Evolutionary conservation across 2,113 vertebrate genomes (phyloP).

Genomic region (Grus americana): DNA sequence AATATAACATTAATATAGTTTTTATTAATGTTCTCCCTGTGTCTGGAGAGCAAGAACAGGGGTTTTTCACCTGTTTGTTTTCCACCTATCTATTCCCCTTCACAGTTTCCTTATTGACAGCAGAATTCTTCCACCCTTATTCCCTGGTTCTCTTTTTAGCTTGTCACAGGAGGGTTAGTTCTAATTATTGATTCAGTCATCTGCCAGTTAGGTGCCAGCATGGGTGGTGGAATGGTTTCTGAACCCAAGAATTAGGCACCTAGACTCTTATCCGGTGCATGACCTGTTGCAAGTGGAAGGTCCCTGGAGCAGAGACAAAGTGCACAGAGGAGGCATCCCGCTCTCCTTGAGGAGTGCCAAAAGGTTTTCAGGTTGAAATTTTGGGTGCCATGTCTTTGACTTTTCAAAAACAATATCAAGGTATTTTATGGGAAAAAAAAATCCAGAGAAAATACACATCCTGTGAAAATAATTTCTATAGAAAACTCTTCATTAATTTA

Average conservation of each 20-base stretch:
- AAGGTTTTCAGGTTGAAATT: neutral
- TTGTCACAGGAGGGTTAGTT: neutral
- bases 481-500: neutral
- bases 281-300: neutral
- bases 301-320: neutral
- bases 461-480: neutral
- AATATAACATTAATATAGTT: neutral
- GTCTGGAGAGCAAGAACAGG: neutral
- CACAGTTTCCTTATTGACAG: neutral
- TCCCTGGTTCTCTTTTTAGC: neutral
- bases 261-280: neutral
- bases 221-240: neutral
- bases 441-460: neutral
- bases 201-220: neutral
- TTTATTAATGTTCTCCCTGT: neutral
- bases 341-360: neutral
- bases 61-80: neutral
- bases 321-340: rapidly evolving
- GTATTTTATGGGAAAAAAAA: neutral
- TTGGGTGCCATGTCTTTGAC: neutral
- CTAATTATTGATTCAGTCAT: neutral
- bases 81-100: neutral
- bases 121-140: neutral
- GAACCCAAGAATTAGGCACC: neutral
- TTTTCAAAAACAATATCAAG: neutral